phyloP scores from a whole-genome alignment of 2,113 vertebrate genomes.

The Phalacrocorax aristotelis region DNA sequence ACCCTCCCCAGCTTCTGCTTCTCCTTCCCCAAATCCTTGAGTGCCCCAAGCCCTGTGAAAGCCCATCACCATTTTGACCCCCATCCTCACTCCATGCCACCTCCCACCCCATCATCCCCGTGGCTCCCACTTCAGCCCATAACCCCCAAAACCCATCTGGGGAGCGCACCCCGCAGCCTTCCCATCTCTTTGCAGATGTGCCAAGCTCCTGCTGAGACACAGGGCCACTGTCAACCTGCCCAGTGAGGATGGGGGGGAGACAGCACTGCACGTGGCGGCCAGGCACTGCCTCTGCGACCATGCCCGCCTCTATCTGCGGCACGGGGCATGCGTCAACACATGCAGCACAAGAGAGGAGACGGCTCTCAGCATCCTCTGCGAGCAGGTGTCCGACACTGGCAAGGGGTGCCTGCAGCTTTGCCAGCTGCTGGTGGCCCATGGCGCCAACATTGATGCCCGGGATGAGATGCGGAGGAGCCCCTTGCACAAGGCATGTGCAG shows the following conservation, averaged over 20 bases:
- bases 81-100: fast-evolving
- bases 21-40: background rate
- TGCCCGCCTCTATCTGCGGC: constrained; percentile 70
- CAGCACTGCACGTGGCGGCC: constrained; percentile 73
- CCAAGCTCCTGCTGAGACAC: constrained; percentile 70
- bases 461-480: constrained; percentile 73
- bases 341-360: constrained; percentile 64
- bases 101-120: background rate
- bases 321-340: constrained; percentile 29
- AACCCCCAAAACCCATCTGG: no score
- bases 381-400: fast-evolving
- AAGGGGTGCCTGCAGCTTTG: constrained; percentile 59
- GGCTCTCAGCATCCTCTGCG: constrained; percentile 66
- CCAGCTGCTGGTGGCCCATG: constrained; percentile 52
- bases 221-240: constrained; percentile 60
- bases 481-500: constrained; percentile 76
- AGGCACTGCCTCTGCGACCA: constrained; percentile 66
- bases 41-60: background rate
- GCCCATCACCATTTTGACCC: background rate
- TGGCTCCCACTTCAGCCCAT: background rate
- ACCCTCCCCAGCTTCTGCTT: background rate
- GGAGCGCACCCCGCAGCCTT: fast-evolving
- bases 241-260: constrained; percentile 58
- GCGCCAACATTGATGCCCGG: constrained; percentile 25
- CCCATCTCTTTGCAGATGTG: constrained; percentile 66